Base-by-base conservation (phyloP, 2,797 vertebrate genomes). In the Astyanax mexicanus region DNA sequence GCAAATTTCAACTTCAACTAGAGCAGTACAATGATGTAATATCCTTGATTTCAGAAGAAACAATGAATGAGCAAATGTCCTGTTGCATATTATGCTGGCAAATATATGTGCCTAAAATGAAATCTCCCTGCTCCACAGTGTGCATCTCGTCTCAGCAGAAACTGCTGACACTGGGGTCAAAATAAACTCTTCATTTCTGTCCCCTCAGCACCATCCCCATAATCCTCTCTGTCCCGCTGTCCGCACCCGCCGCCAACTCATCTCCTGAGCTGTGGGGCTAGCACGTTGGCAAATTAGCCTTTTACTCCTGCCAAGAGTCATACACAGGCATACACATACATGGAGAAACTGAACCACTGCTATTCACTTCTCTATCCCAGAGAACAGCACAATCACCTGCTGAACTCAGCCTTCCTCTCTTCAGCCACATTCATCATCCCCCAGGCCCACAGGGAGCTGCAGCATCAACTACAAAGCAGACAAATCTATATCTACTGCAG, bases 101-200 rank as follows among this genome's bases (percentile, higher is more conserved):
- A n/a, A n/a, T n/a, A n/a, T n/a, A n/a, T n/a, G n/a, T n/a, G n/a
- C n/a, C n/a, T n/a, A n/a, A n/a, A n/a, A n/a, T n/a, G n/a, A n/a
- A n/a, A n/a, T n/a, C n/a, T n/a, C n/a, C n/a, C n/a, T 51, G 32
- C 58, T 75, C 55, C 19, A 65, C 37, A 70, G 76, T 71, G 64
- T 49, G 19, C 57, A 71, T 64, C 51, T 72, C 61, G 17, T 67
- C 47, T 37, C 60, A 52, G 69, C 58, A 29, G 65, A 72, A 64
- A 19, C 70, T 62, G 75, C 72, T 66, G 70, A 79, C 37, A 47
- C 66, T 44, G 25, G 60, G 76, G 82, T 83, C 78, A 70, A 44
- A 76, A 78, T 67, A 32, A 74, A 76, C 70, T 51, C 69, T 79
- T 70, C 65, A 75, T 64, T 72, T 69, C 45, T 74, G 69, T 79